These are phyloP conservation scores for Tetragonisca angustula DNA, from an alignment of 2,888 invertebrate species.

Conservation along the genomic window DNA sequence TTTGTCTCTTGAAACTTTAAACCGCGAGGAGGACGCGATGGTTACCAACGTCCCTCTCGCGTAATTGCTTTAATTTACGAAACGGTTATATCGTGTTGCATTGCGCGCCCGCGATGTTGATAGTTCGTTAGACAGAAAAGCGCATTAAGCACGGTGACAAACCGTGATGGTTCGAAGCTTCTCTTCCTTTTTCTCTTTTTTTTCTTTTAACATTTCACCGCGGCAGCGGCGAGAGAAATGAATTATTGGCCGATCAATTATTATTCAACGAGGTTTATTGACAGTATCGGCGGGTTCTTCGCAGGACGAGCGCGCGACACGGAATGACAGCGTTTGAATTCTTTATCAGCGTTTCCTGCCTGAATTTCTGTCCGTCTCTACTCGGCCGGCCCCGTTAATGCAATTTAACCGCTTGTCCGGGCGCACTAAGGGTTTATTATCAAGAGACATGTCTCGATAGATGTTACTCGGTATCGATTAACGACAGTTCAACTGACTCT, in stretches of 20 bases:
- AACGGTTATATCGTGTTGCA: too few species aligned
- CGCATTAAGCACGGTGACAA: not conserved
- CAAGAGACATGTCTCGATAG: constrained; percentile 70
- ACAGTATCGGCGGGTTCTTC: constrained; percentile 11
- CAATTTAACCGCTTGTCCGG: constrained; percentile 62
- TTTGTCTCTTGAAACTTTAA: not conserved
- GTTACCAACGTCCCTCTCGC: not conserved
- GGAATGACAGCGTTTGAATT: constrained; percentile 48
- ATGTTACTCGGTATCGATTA: constrained; percentile 69
- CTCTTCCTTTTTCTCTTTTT: not conserved
- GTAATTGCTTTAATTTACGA: not conserved
- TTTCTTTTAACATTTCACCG: not conserved
- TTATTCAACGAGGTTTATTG: constrained; percentile 39
- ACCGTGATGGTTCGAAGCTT: not conserved
- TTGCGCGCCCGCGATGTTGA: not conserved
- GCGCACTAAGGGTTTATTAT: constrained; percentile 68
- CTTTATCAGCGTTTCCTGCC: constrained; percentile 52
- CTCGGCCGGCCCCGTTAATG: constrained; percentile 60
- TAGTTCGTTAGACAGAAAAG: constrained; percentile 11
- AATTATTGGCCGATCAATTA: constrained; percentile 38
- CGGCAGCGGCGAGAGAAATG: not conserved
- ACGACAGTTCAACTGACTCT: constrained; percentile 67
- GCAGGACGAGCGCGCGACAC: constrained; percentile 6
- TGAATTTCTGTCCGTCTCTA: constrained; percentile 54
- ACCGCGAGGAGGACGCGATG: not conserved